Base-by-base conservation (phyloP, 2,797 vertebrate genomes). In the Mormyrops boulengeri region DNA sequence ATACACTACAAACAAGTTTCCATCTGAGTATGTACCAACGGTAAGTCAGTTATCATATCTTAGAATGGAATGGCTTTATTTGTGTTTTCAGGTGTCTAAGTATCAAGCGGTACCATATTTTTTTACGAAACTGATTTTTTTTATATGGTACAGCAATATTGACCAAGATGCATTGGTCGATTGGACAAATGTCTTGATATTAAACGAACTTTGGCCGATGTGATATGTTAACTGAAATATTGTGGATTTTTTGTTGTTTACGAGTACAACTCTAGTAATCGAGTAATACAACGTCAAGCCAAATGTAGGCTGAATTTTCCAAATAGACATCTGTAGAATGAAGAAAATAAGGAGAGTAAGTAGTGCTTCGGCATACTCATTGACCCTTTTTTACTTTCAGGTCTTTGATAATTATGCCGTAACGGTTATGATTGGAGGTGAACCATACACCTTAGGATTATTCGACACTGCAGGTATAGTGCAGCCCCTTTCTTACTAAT, bases 1-100 rank as follows among this genome's bases (percentile, higher is more conserved):
- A 5, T 97, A 96, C 92, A 97, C 96, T 89, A 96, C 96, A 91
- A 97, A 97, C 93, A 96, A 97, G 91, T 97, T 97, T 91, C 96
- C 96, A 62, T 96, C 96, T 85, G 96, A 97, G 92, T 96, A 96
- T 88, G 96, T 96, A 89, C 96, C 96, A 1, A 96, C 96, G 93
- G 96, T 97, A 93, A 96, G 96, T 89, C 84, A 91, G 0, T 14
- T 49, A 88, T 4, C 88, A 30, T 88, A 47, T 22, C 53, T 38
- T 38, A 30, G 53, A 52, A 22, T 9, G 26, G 1, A n/a, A 44
- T 52, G 8, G 38, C 41, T 47, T 85, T 7, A 19, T 82, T 41
- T 85, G 41, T 85, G 17, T 41, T 44, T 80, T 80, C 73, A 44
- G 34, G 77, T 3, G 1, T 85, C 26, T 47, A 85, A 85, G 44